Evolutionary conservation across 2,797 vertebrate species (phyloP), one percentile per base, ranked within the genome.

Genomic region (Melanogrammus aeglefinus): DNA sequence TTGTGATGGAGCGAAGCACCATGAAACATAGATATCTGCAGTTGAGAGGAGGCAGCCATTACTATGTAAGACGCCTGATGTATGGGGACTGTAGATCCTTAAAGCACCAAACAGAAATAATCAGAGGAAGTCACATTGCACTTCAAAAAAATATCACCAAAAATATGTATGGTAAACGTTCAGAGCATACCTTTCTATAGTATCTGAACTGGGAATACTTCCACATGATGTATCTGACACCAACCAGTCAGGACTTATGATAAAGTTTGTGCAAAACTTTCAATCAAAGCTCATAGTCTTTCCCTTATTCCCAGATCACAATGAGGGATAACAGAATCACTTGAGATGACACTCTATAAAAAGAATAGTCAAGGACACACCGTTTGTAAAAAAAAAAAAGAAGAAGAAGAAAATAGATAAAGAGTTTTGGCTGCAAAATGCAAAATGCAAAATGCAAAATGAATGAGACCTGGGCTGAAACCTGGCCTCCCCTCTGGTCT

Each of bases 401-500:
- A 31, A 51, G 2, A 14, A 51, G n/a, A 4, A 63, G 18, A 63
- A 63, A n/a, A 6, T 6, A 63, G 21, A n/a, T n/a, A 1, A 63
- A 63, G 51, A n/a, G 24, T 24, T 66, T 27, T 66, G 57, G 6
- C n/a, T 10, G 57, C n/a, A 24, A n/a, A 66, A 66, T 10, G 35
- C 87, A n/a, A n/a, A n/a, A n/a, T n/a, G n/a, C n/a, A n/a, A n/a
- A n/a, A n/a, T n/a, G n/a, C n/a, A n/a, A n/a, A n/a, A n/a, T n/a
- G n/a, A n/a, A n/a, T n/a, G 80, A 70, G 76, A 78, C 80, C 33
- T 35, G 75, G 29, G 80, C 81, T 85, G 79, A 63, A 75, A 85
- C 84, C 81, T 81, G 16, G 63, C 80, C 85, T 89, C 84, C 80
- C 84, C 82, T 83, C 78, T 78, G 82, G 2, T 27, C 57, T 24